Evolutionary conservation across 2,797 vertebrate genomes (phyloP), one percentile per base, ranked within the genome.

Genomic region (Phataginus tetradactyla): DNA sequence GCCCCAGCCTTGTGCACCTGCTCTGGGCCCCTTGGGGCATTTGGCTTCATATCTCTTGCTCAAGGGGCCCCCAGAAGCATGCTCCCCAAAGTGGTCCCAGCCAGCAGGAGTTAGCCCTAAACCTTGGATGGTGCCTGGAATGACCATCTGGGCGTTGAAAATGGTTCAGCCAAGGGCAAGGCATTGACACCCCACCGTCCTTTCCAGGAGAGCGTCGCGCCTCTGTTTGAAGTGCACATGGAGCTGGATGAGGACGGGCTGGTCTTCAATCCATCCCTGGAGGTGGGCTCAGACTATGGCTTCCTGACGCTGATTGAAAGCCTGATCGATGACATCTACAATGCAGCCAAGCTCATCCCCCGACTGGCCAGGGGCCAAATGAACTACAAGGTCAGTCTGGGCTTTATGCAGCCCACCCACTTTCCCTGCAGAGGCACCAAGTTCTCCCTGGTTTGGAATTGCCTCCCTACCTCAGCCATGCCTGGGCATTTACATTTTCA

Each of bases 191-290:
- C 51, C 0, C 1, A 7, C 1, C 0, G 4, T 4, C 7, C 55
- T n/a, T 64, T 98, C 93, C 97, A 99, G 99, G 97, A 91, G 4
- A 4, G 17, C 0, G 3, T 94, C 2, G 96, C 97, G 0, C 98
- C 99, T 0, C 49, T 99, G 77, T 98, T 99, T 0, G 98, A 98
- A 97, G 96, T 99, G 77, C 95, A 3, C 42, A 96, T 99, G 98
- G 98, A 98, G 87, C 92, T 99, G 86, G 13, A 80, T 0, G 95
- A 98, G 0, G 95, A 96, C 0, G 90, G 87, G 0, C 95, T 98
- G 57, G 86, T 32, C 53, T 99, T 96, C 94, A 84, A 0, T 1
- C 99, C 98, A 0, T 98, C 98, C 0, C 97, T 99, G 97, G 98
- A 98, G 78, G 15, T 42, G 9, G 97, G 94, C 1, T 18, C 2